Evolutionary conservation across 2,113 vertebrate species (phyloP).

Genomic region (Scopus umbretta): DNA sequence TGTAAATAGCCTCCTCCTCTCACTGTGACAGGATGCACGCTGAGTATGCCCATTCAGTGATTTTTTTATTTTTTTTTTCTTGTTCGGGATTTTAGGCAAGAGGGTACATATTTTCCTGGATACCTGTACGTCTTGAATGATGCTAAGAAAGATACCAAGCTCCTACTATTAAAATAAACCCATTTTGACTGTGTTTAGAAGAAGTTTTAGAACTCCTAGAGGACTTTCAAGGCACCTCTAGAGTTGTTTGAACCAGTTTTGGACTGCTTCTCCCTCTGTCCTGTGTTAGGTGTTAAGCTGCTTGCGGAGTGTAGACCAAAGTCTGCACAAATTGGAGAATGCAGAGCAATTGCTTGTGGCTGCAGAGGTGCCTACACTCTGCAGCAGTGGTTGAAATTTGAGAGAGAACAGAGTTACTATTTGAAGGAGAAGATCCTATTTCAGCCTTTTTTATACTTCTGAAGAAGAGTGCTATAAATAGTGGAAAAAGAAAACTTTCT

Average conservation of each 20-base stretch:
- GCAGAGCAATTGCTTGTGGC: neutral
- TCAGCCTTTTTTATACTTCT: constrained; percentile 31
- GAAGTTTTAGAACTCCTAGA: neutral
- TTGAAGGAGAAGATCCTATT: constrained; percentile 42
- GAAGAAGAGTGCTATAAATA: constrained; percentile 43
- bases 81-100: neutral
- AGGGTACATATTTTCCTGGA: neutral
- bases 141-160: neutral
- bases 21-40: neutral
- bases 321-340: neutral
- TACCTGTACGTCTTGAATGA: neutral
- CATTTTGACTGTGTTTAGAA: neutral
- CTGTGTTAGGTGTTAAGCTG: neutral
- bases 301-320: accelerated
- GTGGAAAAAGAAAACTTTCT: constrained; percentile 50
- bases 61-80: neutral
- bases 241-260: neutral
- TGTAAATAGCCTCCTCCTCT: neutral
- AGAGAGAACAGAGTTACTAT: constrained; percentile 38
- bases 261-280: neutral
- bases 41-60: neutral
- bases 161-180: neutral
- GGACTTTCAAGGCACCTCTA: neutral
- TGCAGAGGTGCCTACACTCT: neutral
- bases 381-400: constrained; percentile 4